Conservation (phyloP, 2,797 vertebrate genomes). For the Sylvilagus floridanus region DNA sequence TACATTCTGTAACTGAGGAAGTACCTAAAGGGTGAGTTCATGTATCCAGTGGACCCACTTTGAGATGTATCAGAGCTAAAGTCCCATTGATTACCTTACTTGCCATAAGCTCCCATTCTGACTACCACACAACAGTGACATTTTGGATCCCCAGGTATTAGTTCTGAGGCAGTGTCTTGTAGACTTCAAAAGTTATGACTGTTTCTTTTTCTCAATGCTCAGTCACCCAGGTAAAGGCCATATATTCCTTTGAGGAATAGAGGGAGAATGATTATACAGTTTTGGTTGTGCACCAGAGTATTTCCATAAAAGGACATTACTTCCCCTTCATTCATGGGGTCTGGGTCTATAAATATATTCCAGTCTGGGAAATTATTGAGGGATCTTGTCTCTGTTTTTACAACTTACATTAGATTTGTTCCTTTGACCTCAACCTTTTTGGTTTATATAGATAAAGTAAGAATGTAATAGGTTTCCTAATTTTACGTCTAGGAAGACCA, state of each 20-base stretch:
- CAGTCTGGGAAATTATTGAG: not conserved
- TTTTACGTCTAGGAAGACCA: not conserved
- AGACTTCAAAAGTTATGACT: not conserved
- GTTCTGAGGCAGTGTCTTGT: not conserved
- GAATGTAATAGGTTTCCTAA: not conserved
- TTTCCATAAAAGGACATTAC: not conserved
- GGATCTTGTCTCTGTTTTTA: not conserved
- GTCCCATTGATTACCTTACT: not conserved
- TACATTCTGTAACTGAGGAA: not conserved
- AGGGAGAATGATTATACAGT: not conserved
- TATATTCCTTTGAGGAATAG: not conserved
- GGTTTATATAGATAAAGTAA: not conserved
- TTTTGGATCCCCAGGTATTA: not conserved
- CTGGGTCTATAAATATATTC: not conserved
- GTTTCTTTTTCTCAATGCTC: not conserved
- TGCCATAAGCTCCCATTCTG: not conserved
- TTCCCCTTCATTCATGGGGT: not conserved
- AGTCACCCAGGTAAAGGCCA: not conserved
- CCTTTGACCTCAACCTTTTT: not conserved
- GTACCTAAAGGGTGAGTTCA: not conserved
- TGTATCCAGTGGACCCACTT: not conserved
- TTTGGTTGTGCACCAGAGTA: not conserved
- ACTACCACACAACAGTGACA: not conserved
- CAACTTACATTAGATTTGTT: not conserved
- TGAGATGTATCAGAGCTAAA: not conserved